These are phyloP conservation scores for Hylaeus anthracinus DNA, from an alignment of 1,140 invertebrate genomes.

Conservation along the genomic window DNA sequence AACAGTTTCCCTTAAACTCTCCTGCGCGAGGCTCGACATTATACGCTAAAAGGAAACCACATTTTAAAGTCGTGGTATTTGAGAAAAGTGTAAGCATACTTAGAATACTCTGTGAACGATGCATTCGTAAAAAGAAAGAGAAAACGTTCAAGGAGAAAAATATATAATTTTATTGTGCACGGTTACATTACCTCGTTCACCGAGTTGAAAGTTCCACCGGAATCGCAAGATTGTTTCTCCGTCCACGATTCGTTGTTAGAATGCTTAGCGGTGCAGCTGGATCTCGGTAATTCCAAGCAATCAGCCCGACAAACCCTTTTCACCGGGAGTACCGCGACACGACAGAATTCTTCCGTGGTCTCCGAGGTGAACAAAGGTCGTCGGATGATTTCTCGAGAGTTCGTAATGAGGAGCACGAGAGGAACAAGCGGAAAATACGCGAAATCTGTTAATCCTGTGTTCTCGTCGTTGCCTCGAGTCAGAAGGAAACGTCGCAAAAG, in stretches of 20 bases:
- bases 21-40: too few relatives aligned
- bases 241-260: conserved; percentile 27
- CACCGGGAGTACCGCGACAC: conserved; percentile 32
- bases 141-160: neutral
- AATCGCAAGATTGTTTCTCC: conserved; percentile 18
- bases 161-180: neutral
- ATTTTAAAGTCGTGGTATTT: neutral
- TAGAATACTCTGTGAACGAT: neutral
- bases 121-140: neutral
- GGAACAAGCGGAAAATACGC: conserved; percentile 28
- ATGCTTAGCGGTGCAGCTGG: conserved; percentile 9
- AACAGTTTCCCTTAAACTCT: too few relatives aligned
- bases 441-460: conserved; percentile 37
- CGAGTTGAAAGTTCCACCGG: conserved; percentile 18
- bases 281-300: conserved; percentile 50
- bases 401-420: conserved; percentile 39
- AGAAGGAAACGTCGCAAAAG: conserved; percentile 11
- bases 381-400: conserved; percentile 55
- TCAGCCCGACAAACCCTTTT: conserved; percentile 54
- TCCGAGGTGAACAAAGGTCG: conserved; percentile 44
- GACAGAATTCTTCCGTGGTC: conserved; percentile 42
- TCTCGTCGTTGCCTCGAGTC: neutral
- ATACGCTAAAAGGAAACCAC: too few relatives aligned
- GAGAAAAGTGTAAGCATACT: neutral
- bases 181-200: neutral